phyloP scores from a whole-genome alignment of 2,797 vertebrate species.

The Aeoliscus strigatus region DNA sequence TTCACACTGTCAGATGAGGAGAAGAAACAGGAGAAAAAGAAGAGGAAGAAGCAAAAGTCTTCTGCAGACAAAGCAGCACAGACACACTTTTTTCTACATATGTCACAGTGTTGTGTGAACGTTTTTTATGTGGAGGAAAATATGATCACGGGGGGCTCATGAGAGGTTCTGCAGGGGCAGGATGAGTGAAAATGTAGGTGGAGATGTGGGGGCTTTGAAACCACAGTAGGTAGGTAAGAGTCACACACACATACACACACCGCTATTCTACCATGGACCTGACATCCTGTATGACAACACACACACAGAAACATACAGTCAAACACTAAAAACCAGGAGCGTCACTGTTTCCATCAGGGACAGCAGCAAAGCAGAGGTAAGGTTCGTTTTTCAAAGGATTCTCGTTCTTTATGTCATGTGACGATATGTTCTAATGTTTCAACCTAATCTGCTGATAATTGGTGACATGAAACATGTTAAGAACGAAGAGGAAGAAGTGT shows the following conservation, averaged over 20 bases:
- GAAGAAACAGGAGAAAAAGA: too few species aligned
- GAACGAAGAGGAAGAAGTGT: too few species aligned
- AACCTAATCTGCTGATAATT: too few species aligned
- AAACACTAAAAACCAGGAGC: conserved; percentile 10
- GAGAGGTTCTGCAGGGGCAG: conserved; percentile 58
- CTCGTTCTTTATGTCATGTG: too few species aligned
- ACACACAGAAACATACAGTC: conserved; percentile 23
- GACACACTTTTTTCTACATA: conserved; percentile 31
- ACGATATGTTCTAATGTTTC: not conserved
- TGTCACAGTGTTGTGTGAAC: conserved; percentile 36
- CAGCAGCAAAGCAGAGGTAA: conserved; percentile 28
- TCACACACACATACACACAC: conserved; percentile 62
- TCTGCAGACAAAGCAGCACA: too few species aligned
- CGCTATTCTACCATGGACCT: conserved; percentile 61
- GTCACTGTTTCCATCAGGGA: conserved; percentile 17
- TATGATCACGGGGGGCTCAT: conserved; percentile 55
- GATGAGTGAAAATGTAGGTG: conserved; percentile 71
- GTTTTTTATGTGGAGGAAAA: conserved; percentile 54
- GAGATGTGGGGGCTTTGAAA: conserved; percentile 72
- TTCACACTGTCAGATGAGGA: too few species aligned
- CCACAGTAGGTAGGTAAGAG: conserved; percentile 69
- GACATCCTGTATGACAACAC: conserved; percentile 73
- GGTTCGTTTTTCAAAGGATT: not conserved
- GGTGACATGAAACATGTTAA: too few species aligned
- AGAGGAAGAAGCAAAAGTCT: too few species aligned